phyloP scores from a whole-genome alignment of 2,797 vertebrate species.

The Ciconia nigra region DNA sequence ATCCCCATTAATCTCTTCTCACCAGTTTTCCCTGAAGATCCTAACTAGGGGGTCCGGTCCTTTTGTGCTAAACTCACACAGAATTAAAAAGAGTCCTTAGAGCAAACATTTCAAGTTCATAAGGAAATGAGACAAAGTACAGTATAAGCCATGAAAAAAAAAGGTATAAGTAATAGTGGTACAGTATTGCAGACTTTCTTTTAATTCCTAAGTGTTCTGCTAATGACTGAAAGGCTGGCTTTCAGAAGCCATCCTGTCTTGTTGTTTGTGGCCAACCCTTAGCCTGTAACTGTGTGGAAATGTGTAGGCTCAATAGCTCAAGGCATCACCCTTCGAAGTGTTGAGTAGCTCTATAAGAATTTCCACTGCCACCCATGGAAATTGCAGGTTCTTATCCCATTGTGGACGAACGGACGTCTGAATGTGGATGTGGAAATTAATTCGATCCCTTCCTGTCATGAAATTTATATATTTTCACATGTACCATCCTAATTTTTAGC shows the following conservation, averaged over 20 bases:
- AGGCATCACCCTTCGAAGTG: not conserved
- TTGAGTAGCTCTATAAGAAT: not conserved
- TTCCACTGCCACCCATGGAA: not conserved
- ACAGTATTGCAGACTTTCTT: not conserved
- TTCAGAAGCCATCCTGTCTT: not conserved
- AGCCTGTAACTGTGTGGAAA: not conserved
- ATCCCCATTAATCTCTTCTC: not conserved
- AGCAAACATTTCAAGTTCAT: not conserved
- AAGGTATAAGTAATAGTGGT: not conserved
- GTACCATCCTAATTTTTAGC: not conserved
- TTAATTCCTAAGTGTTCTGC: not conserved
- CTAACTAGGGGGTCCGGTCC: not conserved
- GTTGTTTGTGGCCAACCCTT: not conserved
- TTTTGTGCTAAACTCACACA: not conserved
- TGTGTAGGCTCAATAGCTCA: not conserved
- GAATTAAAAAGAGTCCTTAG: not conserved
- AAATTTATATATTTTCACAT: constrained; percentile 5
- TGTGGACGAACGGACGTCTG: not conserved
- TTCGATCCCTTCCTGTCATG: not conserved
- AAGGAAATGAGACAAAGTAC: not conserved
- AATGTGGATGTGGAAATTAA: not conserved
- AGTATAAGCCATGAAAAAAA: not conserved
- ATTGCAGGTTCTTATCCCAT: not conserved
- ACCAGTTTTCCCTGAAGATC: not conserved
- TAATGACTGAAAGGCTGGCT: not conserved